Base-by-base conservation (phyloP, 2,113 vertebrate genomes). In the Megalops atlanticus region DNA sequence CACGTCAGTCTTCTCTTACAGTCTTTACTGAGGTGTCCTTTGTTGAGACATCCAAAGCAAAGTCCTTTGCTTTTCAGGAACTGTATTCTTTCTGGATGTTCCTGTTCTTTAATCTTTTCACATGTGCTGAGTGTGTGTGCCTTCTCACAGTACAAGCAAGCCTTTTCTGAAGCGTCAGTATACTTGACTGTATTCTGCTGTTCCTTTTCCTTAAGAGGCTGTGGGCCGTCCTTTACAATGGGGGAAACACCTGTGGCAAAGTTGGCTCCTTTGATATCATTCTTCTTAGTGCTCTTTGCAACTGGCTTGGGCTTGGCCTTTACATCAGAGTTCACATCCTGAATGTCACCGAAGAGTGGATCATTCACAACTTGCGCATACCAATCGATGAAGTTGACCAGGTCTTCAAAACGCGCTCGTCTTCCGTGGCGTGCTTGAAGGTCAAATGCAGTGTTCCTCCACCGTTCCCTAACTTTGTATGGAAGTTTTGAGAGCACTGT, bases 351-450 rank as follows among this genome's bases (percentile, higher is more conserved):
- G 47, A 84, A 78, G 4, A 84, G 39, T 4, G 70, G 58, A 11
- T 83, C 73, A 40, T 76, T 76, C 11, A 12, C 24, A 77, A 49
- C n/a, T 39, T 81, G 49, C 18, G 72, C n/a, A 45, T 49, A n/a
- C 4, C 40, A 24, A 16, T 76, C 80, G 27, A 71, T 81, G 35
- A 52, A 83, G 41, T 70, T 40, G 0, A 70, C 72, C 52, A 79
- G 36, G 58, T 83, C 74, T 41, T 54, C 45, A 77, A 80, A 80
- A 24, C 40, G 76, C 15, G 43, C 78, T 80, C 43, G 21, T 83
- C 41, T 71, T 45, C 43, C 35, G 4, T 68, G 33, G 18, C 12
- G 1, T 0, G 27, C 70, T 80, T 47, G n/a, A 75, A 75, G 3
- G 27, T 72, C 36, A 27, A 80, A 71, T 41, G 70, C 71, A 35